A percentile compares a stretch with the other conserved stretches of the same genome.
Evolutionary conservation across 2,888 invertebrate species (phyloP).

Genomic region (Tipula confusa): DNA sequence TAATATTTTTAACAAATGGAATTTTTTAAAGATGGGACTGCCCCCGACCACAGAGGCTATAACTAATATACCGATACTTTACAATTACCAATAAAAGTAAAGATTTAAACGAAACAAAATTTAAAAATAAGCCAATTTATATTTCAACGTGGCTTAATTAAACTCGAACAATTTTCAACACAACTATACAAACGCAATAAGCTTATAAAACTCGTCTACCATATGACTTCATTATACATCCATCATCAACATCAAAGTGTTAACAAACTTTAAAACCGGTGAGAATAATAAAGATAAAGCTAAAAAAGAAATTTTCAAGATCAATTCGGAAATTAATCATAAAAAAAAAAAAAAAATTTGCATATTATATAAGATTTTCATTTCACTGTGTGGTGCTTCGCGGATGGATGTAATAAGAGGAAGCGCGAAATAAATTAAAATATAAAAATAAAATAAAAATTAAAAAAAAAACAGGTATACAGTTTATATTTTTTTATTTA

Average conservation of each 20-base stretch:
- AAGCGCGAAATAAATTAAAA: slow-evolving; percentile 12
- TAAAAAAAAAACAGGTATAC: slow-evolving; percentile 3
- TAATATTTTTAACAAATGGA: too few species aligned
- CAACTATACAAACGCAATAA: too few species aligned
- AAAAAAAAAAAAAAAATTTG: neutral
- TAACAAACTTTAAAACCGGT: neutral
- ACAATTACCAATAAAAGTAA: too few species aligned
- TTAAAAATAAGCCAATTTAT: too few species aligned
- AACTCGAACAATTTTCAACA: too few species aligned
- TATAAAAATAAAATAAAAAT: neutral
- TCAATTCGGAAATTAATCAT: slow-evolving; percentile 12
- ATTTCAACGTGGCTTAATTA: too few species aligned
- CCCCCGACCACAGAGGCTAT: too few species aligned
- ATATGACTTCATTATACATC: too few species aligned
- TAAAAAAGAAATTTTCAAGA: neutral
- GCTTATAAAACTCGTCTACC: too few species aligned
- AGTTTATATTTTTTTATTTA: neutral
- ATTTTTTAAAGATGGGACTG: too few species aligned
- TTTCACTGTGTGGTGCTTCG: slow-evolving; percentile 12
- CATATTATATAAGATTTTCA: slow-evolving; percentile 14
- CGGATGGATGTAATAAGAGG: slow-evolving; percentile 20
- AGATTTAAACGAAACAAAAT: too few species aligned
- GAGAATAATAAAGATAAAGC: neutral
- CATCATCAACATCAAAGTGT: neutral
- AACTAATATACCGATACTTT: too few species aligned